phyloP scores from a whole-genome alignment of 2,888 invertebrate genomes.

The Agelastica alni region DNA sequence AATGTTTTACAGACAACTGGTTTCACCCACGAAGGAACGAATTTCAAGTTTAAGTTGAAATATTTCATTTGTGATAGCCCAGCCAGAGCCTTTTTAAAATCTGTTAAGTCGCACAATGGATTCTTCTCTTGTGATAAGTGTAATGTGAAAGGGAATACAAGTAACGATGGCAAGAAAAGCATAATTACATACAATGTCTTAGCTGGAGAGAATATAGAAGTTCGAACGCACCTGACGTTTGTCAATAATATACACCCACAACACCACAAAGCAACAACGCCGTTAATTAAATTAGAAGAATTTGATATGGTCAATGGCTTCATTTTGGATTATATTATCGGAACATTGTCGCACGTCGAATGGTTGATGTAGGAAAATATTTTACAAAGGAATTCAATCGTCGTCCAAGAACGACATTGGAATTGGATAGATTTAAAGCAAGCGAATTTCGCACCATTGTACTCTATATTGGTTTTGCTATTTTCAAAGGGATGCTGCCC shows the following conservation, averaged over 20 bases:
- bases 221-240: too few relatives aligned
- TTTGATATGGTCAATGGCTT: background rate
- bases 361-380: background rate
- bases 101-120: slow-evolving; percentile 4
- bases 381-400: background rate
- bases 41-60: background rate
- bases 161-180: background rate
- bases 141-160: background rate
- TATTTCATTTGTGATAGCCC: slow-evolving; percentile 3
- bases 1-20: background rate
- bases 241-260: background rate
- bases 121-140: slow-evolving; percentile 5
- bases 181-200: too few relatives aligned
- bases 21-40: background rate
- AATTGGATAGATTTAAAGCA: background rate
- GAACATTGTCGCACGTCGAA: slow-evolving; percentile 2
- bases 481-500: background rate
- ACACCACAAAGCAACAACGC: background rate
- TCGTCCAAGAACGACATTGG: background rate
- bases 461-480: background rate
- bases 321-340: slow-evolving; percentile 1
- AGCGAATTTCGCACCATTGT: background rate
- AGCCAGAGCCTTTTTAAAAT: background rate
- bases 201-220: too few relatives aligned
- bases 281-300: background rate